Percentiles rank a stretch among this genome's conserved stretches.
Conservation (phyloP, 2,797 vertebrate genomes). For the Girardinus metallicus region DNA sequence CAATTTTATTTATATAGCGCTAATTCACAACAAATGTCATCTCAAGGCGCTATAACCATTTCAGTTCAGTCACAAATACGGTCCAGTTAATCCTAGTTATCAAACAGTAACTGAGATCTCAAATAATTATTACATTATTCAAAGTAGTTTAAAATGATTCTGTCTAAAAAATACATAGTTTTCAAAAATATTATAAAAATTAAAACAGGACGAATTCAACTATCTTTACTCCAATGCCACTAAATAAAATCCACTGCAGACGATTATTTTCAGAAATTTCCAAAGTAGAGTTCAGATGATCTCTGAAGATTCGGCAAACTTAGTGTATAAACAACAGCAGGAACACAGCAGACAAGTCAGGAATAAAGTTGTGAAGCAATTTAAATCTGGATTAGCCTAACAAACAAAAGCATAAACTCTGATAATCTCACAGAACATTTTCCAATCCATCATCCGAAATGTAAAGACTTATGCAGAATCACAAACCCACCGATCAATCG, state of each 20-base stretch:
- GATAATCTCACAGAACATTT: background rate
- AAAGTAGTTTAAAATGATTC: no score
- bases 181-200: background rate
- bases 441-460: background rate
- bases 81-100: no score
- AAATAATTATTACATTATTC: no score
- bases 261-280: no score
- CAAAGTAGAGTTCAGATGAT: background rate
- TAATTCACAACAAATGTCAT: no score
- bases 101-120: no score
- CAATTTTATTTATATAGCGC: no score
- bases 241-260: background rate
- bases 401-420: background rate
- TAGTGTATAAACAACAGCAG: background rate
- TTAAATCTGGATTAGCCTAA: background rate
- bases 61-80: no score
- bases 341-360: background rate
- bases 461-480: background rate
- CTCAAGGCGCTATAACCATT: no score
- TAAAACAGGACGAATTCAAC: background rate
- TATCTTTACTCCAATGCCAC: background rate
- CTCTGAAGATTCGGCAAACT: background rate
- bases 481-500: background rate
- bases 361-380: background rate
- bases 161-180: background rate